These are phyloP conservation scores for Mactromeris polynyma DNA, from an alignment of 2,888 invertebrate species.

Conservation along the genomic window DNA sequence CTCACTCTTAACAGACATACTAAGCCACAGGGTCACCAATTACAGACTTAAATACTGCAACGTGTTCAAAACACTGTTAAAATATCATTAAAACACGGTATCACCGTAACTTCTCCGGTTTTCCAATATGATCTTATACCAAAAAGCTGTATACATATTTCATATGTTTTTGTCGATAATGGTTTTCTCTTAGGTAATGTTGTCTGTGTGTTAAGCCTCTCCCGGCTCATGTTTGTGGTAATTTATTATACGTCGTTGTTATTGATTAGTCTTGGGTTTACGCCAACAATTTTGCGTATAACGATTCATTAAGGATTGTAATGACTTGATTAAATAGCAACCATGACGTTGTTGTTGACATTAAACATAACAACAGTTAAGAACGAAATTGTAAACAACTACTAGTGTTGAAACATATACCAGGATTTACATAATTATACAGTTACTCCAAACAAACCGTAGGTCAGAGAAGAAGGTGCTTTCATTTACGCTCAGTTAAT, in stretches of 20 bases:
- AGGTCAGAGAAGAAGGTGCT: too few relatives aligned
- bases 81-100: too few relatives aligned
- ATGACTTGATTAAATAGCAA: not conserved
- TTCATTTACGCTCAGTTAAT: too few relatives aligned
- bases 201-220: not conserved
- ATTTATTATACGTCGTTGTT: not conserved
- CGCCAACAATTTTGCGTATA: not conserved
- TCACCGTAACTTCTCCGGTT: too few relatives aligned
- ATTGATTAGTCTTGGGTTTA: not conserved
- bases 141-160: not conserved
- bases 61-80: too few relatives aligned
- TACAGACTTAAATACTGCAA: too few relatives aligned
- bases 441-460: too few relatives aligned
- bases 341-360: not conserved
- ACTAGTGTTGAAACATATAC: not conserved
- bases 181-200: not conserved
- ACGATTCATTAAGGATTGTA: not conserved
- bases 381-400: not conserved
- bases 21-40: too few relatives aligned
- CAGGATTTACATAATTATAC: too few relatives aligned
- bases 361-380: not conserved
- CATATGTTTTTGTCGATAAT: not conserved
- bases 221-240: not conserved
- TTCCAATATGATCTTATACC: too few relatives aligned
- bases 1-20: too few relatives aligned